phyloP scores from a whole-genome alignment of 2,113 vertebrate species.

The Pelecanus crispus region DNA sequence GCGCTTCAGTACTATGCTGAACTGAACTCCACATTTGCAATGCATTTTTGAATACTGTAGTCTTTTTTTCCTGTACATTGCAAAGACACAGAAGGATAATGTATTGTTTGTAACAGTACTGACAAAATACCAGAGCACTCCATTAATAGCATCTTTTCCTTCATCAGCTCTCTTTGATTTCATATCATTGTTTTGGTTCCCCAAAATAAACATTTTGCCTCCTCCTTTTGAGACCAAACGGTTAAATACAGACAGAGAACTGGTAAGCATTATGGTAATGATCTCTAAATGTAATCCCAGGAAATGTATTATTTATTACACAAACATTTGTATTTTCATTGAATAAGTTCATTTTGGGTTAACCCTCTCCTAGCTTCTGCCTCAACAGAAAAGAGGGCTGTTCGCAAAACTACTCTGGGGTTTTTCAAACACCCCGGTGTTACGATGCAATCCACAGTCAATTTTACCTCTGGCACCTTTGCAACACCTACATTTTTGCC shows the following conservation, averaged over 20 bases:
- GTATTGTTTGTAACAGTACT: background rate
- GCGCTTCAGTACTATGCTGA: background rate
- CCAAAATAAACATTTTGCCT: background rate
- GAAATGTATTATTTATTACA: background rate
- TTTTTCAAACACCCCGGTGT: background rate
- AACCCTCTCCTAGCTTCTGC: background rate
- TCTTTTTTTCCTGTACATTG: background rate
- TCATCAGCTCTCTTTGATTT: background rate
- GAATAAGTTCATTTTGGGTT: background rate
- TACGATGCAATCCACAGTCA: background rate
- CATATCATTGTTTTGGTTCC: background rate
- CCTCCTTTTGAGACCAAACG: background rate
- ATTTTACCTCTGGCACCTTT: background rate
- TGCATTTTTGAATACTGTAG: background rate
- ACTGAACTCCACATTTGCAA: background rate
- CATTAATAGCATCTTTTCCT: background rate
- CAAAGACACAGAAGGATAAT: background rate
- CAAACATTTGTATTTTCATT: background rate
- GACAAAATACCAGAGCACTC: background rate
- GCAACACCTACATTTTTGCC: background rate
- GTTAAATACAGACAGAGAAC: background rate
- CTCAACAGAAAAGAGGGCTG: background rate
- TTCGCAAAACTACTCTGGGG: background rate
- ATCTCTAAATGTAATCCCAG: background rate
- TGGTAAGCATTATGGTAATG: background rate